phyloP scores from a whole-genome alignment of 1,140 invertebrate genomes.

The Delia radicum region DNA sequence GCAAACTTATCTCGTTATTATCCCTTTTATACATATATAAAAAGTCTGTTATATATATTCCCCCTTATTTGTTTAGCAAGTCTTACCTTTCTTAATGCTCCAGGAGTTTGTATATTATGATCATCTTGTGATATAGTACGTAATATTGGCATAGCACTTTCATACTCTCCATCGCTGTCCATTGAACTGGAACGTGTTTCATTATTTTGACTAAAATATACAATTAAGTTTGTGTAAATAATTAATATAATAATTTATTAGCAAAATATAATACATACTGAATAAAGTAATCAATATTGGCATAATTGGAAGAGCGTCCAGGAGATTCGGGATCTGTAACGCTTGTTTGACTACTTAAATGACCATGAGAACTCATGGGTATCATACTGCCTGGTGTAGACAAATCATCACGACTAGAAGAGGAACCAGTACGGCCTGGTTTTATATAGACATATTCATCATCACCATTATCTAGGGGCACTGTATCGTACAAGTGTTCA shows the following conservation, averaged over 20 bases:
- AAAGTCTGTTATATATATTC: too few relatives aligned
- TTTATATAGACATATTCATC: constrained; percentile 77
- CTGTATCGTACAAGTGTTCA: constrained; percentile 71
- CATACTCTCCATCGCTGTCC: constrained; percentile 57
- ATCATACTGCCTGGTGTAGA: constrained; percentile 65
- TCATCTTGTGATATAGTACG: constrained; percentile 51
- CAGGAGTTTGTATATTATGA: constrained; percentile 49
- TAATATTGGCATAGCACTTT: constrained; percentile 44
- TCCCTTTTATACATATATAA: too few relatives aligned
- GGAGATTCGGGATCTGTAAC: constrained; percentile 69
- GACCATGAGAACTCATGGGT: constrained; percentile 44
- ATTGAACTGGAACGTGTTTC: constrained; percentile 56
- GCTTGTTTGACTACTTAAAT: constrained; percentile 50
- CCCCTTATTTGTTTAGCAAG: not conserved
- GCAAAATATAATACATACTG: constrained; percentile 61
- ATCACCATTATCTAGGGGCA: constrained; percentile 73
- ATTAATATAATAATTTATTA: not conserved
- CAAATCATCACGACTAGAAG: constrained; percentile 63
- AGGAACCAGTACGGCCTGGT: constrained; percentile 63
- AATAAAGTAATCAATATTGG: constrained; percentile 88
- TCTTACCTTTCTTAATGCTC: constrained; percentile 49
- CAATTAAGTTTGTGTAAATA: not conserved
- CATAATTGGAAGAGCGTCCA: constrained; percentile 78
- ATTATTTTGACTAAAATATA: constrained; percentile 49
- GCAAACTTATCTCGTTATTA: not conserved